Percentiles rank a stretch among this genome's conserved stretches.
Evolutionary conservation across 2,797 vertebrate species (phyloP).

Genomic region (Pangasius krempfi): DNA sequence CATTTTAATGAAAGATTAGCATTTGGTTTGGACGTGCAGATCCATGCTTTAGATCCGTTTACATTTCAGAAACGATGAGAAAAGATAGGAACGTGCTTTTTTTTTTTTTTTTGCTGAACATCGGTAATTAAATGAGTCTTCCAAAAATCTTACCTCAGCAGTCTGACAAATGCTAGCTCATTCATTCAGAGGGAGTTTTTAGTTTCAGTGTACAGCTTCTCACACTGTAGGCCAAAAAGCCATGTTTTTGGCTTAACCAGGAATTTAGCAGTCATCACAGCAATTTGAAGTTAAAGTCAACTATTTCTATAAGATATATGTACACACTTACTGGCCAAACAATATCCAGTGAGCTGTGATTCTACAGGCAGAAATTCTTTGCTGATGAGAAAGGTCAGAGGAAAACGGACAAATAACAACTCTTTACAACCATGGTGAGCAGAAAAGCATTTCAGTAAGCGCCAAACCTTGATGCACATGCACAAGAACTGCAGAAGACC

Average conservation of each 20-base stretch:
- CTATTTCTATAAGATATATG: neutral
- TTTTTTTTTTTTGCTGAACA: neutral
- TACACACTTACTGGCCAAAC: neutral
- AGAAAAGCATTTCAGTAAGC: neutral
- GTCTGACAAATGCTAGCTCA: neutral
- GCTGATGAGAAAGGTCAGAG: neutral
- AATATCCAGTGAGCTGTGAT: neutral
- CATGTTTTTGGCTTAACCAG: neutral
- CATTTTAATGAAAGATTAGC: neutral
- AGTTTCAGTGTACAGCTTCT: neutral
- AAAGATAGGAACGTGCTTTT: neutral
- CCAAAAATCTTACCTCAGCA: neutral
- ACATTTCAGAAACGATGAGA: slow-evolving; percentile 18
- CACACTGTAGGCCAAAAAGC: too few relatives aligned
- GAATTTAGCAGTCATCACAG: neutral
- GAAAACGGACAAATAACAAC: neutral
- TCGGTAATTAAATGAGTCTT: slow-evolving; percentile 23
- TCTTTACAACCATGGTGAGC: neutral
- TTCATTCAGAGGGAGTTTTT: neutral
- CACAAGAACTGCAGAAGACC: neutral
- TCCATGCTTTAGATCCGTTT: slow-evolving; percentile 11
- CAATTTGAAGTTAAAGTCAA: neutral
- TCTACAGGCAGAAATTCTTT: neutral
- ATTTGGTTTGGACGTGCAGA: neutral
- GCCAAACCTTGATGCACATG: neutral